phyloP scores from a whole-genome alignment of 92 coral and sea anemone species.

The Porites lobata region DNA sequence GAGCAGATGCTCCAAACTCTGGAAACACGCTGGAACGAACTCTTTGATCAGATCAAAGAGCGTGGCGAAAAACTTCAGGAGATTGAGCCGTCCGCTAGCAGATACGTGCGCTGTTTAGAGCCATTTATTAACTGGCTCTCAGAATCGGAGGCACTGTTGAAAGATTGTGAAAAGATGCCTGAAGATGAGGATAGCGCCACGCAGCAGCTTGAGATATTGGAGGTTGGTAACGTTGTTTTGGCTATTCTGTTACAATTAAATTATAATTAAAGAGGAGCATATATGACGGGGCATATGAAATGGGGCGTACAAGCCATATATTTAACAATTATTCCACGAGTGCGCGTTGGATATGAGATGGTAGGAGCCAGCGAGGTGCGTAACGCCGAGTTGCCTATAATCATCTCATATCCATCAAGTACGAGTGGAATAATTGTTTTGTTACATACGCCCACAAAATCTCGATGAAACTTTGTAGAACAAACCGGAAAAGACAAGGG shows the following conservation, averaged over 20 bases:
- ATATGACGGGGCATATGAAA: background rate
- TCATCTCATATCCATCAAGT: too few relatives aligned
- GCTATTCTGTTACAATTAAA: background rate
- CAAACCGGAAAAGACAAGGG: too few relatives aligned
- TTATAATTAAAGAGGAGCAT: background rate
- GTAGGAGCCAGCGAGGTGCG: too few relatives aligned
- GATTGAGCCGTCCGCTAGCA: constrained; percentile 83
- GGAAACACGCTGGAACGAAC: constrained; percentile 82
- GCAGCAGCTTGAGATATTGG: constrained; percentile 80
- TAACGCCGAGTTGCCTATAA: too few relatives aligned
- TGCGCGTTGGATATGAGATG: too few relatives aligned
- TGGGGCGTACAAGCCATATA: too few relatives aligned
- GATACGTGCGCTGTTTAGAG: constrained; percentile 70
- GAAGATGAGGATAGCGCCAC: constrained; percentile 82
- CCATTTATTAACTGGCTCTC: constrained; percentile 87
- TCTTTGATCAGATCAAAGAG: constrained; percentile 59
- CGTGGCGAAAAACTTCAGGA: constrained; percentile 77
- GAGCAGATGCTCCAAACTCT: constrained; percentile 79
- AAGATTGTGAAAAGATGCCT: constrained; percentile 78
- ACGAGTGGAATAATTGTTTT: too few relatives aligned
- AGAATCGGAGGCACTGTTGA: constrained; percentile 85
- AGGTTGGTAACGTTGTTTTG: constrained; percentile 64
- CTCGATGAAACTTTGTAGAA: too few relatives aligned
- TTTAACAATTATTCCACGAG: too few relatives aligned
- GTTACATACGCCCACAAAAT: too few relatives aligned